phyloP scores from a whole-genome alignment of 2,797 vertebrate species.

The Chelonia mydas region DNA sequence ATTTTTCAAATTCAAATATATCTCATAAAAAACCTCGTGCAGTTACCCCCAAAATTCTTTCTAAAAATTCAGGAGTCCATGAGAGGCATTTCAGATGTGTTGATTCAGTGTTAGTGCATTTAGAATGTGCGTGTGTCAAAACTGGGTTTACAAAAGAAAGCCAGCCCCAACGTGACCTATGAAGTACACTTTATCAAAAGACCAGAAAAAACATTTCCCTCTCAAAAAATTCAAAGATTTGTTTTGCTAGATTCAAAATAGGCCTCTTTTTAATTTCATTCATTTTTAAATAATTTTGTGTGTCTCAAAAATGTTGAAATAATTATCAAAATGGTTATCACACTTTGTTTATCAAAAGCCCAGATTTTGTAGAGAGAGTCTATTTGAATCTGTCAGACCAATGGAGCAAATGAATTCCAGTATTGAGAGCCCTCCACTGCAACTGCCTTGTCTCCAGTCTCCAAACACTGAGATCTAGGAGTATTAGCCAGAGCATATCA shows the following conservation, averaged over 20 bases:
- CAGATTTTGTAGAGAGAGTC: background rate
- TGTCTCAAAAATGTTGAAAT: background rate
- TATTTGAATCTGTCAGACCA: background rate
- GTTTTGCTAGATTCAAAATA: background rate
- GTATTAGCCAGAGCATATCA: background rate
- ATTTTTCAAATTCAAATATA: background rate
- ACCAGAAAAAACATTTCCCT: background rate
- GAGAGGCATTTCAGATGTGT: rapidly evolving
- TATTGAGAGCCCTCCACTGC: background rate
- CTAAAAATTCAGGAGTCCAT: rapidly evolving
- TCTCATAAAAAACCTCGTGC: background rate
- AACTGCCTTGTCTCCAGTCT: background rate
- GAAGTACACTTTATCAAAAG: background rate
- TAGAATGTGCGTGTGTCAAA: rapidly evolving
- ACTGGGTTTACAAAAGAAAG: rapidly evolving
- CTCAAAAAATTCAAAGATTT: background rate
- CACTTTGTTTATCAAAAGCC: background rate
- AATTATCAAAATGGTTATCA: background rate
- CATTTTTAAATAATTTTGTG: background rate
- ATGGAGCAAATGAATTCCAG: background rate
- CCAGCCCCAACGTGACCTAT: background rate
- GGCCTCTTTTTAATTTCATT: background rate
- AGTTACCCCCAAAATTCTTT: background rate
- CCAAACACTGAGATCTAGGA: background rate
- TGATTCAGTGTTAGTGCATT: background rate